Evolutionary conservation across 2,797 vertebrate species (phyloP).

Genomic region (Gadopsis marmoratus): DNA sequence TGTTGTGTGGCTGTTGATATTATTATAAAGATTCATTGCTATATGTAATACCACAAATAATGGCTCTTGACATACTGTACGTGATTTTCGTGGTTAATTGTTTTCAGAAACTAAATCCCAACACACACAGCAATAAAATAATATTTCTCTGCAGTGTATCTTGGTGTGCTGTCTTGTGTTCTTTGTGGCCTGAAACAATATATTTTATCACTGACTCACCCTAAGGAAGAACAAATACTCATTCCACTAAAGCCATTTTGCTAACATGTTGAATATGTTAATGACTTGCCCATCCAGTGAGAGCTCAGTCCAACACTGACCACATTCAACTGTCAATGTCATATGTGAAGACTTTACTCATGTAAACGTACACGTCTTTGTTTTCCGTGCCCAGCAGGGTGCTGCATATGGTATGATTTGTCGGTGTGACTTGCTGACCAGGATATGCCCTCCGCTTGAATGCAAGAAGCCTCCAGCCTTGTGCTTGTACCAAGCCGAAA

Average conservation of each 20-base stretch:
- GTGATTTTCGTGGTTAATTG: not conserved
- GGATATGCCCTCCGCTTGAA: not conserved
- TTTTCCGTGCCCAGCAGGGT: no score
- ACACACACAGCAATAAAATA: not conserved
- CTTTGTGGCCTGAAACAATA: not conserved
- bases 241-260: not conserved
- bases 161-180: not conserved
- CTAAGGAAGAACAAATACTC: not conserved
- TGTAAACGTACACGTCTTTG: not conserved
- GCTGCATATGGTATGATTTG: not conserved
- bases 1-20: no score
- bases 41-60: no score
- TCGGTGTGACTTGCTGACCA: not conserved
- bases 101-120: no score
- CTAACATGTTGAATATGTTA: not conserved
- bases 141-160: not conserved
- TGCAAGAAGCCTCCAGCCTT: not conserved
- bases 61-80: no score
- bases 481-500: not conserved
- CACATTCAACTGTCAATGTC: not conserved
- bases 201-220: no score
- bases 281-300: no score
- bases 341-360: not conserved
- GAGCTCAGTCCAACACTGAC: not conserved
- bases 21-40: no score